A percentile compares a stretch with the other conserved stretches of the same genome.
phyloP scores from a whole-genome alignment of 2,888 invertebrate genomes.

The Acleris sparsana region DNA sequence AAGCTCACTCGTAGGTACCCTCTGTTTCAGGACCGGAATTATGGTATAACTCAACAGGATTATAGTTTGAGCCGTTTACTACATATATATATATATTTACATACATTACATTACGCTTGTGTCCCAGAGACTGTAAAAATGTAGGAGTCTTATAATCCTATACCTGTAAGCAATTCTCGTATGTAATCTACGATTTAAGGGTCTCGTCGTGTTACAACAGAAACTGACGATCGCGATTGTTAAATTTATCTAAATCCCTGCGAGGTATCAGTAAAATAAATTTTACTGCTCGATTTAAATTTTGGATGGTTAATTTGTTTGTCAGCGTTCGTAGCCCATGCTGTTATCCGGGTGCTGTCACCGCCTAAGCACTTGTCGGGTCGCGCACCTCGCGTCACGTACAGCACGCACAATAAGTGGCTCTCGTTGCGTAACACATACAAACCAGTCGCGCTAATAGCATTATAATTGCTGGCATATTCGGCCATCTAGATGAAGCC shows the following conservation, averaged over 20 bases:
- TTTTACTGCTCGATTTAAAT: background rate
- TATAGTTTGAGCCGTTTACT: too few species aligned
- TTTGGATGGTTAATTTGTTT: background rate
- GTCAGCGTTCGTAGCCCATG: slow-evolving; percentile 10
- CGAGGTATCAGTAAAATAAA: background rate
- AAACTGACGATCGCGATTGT: background rate
- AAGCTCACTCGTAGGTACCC: too few species aligned
- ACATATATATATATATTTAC: too few species aligned
- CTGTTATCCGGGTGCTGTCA: slow-evolving; percentile 26
- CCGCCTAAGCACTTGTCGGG: slow-evolving; percentile 24
- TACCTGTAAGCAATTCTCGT: too few species aligned
- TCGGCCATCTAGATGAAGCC: slow-evolving; percentile 44
- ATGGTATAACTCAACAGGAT: too few species aligned
- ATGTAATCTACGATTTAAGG: too few species aligned
- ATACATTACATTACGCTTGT: too few species aligned
- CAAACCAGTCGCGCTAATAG: slow-evolving; percentile 55
- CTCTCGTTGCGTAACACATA: slow-evolving; percentile 42
- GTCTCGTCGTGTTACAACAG: background rate
- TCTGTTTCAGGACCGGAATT: too few species aligned
- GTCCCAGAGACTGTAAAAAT: too few species aligned
- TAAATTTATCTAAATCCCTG: background rate
- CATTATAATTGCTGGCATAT: slow-evolving; percentile 60
- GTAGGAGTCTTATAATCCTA: too few species aligned
- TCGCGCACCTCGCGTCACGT: slow-evolving; percentile 17
- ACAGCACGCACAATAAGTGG: slow-evolving; percentile 36